Evolutionary conservation across 2,797 vertebrate genomes (phyloP).

Genomic region (Glossophaga mutica): DNA sequence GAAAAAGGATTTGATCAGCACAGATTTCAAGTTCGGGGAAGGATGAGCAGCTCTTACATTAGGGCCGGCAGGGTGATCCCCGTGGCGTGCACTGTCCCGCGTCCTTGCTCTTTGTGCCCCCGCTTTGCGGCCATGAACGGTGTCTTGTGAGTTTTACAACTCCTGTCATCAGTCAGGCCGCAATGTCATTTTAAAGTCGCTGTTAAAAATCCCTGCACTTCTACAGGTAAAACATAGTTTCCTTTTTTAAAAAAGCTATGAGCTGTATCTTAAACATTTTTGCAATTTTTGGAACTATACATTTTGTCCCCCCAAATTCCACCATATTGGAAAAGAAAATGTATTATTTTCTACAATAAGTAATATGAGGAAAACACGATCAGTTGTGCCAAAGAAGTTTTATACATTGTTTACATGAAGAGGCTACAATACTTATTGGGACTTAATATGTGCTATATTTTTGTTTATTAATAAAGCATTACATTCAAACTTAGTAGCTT

Average conservation of each 20-base stretch:
- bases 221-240: background rate
- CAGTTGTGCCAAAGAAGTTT: slow-evolving; percentile 71
- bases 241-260: background rate
- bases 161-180: background rate
- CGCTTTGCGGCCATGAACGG: background rate
- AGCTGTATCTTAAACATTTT: background rate
- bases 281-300: slow-evolving; percentile 43
- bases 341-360: slow-evolving; percentile 62
- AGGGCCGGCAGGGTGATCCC: background rate
- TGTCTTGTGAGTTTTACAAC: background rate
- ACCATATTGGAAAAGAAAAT: slow-evolving; percentile 34
- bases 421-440: slow-evolving; percentile 28
- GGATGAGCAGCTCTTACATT: slow-evolving; percentile 18
- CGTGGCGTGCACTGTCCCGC: background rate
- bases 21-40: background rate
- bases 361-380: slow-evolving; percentile 44
- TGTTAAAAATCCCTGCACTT: slow-evolving; percentile 40
- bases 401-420: slow-evolving; percentile 66
- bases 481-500: slow-evolving; percentile 37
- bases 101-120: background rate
- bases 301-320: slow-evolving; percentile 33
- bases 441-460: slow-evolving; percentile 38
- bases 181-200: slow-evolving; percentile 1
- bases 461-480: slow-evolving; percentile 46
- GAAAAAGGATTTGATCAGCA: background rate